Base-by-base conservation (phyloP, 2,113 vertebrate species). In the Penelope pileata region DNA sequence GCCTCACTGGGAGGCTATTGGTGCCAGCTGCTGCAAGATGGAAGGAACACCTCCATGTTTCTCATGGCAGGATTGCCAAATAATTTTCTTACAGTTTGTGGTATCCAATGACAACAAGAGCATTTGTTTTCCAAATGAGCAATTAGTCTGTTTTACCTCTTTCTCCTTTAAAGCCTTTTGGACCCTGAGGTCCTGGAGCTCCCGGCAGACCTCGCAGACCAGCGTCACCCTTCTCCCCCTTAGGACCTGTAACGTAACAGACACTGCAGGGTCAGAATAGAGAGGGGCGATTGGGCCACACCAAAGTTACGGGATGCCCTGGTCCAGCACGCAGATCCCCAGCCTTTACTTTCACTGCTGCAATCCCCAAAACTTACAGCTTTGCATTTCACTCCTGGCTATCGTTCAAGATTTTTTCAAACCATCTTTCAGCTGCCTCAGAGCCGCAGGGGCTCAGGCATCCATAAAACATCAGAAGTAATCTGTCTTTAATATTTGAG, bases 131-230 rank as follows among this genome's bases (percentile, higher is more conserved):
- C 6, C 1, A 58, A 72, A 58, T 8, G 19, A 50, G 43, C 9
- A 10, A 26, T 42, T 26, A 54, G 3, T 30, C 17, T 79, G 48
- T 24, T 88, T 72, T 96, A 99, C 99, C 99, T 96, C 97, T 99
- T 67, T 99, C 98, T 97, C 99, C 98, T 98, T 98, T 98, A 92
- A 98, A 88, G 94, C 97, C 96, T 98, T 98, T 96, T 76, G 91
- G 47, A 66, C 97, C 99, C 81, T 93, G 96, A 27, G 89, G 95
- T 32, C 98, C 99, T 75, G 84, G 91, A 12, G 95, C 4, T 94
- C 99, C 99, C 0, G 96, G 94, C 91, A 85, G 92, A 77, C 99
- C 99, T 72, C 96, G 97, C 72, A 95, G 95, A 54, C 99, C 99
- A 80, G 93, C 70, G 30, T 98, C 97, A n/a, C 99, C 99, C 62